phyloP scores from a whole-genome alignment of 2,797 vertebrate species.

The Tolypeutes matacus region DNA sequence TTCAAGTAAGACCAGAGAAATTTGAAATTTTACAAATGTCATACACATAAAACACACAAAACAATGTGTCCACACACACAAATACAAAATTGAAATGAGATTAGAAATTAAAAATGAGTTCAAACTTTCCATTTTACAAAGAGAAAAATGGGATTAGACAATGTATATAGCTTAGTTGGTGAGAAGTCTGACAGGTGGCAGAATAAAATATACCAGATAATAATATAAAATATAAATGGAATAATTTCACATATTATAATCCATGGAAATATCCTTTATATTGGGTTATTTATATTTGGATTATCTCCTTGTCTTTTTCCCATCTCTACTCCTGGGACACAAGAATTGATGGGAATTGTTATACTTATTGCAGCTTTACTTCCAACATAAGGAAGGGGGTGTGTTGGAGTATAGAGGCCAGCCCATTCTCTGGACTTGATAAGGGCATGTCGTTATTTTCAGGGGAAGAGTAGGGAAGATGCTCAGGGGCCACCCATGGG shows the following conservation, averaged over 20 bases:
- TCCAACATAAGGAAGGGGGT: neutral
- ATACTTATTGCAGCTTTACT: neutral
- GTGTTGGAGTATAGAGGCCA: neutral
- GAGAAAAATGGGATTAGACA: neutral
- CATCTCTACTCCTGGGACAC: neutral
- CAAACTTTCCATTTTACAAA: neutral
- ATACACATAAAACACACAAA: neutral
- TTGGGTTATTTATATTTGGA: neutral
- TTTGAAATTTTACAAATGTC: neutral
- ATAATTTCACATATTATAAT: neutral
- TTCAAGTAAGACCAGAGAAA: neutral
- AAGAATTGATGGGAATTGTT: neutral
- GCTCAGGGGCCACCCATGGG: neutral
- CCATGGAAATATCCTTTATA: neutral
- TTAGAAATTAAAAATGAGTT: neutral
- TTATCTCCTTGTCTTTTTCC: neutral
- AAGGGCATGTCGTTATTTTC: neutral
- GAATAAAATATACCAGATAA: neutral
- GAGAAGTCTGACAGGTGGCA: neutral
- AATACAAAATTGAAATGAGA: neutral
- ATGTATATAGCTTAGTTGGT: neutral
- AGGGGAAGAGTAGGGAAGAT: neutral
- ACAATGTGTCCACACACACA: neutral
- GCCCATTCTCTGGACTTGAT: neutral
- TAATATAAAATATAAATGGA: no score